Evolutionary conservation across 2,113 vertebrate genomes (phyloP).

Genomic region (Puma concolor): DNA sequence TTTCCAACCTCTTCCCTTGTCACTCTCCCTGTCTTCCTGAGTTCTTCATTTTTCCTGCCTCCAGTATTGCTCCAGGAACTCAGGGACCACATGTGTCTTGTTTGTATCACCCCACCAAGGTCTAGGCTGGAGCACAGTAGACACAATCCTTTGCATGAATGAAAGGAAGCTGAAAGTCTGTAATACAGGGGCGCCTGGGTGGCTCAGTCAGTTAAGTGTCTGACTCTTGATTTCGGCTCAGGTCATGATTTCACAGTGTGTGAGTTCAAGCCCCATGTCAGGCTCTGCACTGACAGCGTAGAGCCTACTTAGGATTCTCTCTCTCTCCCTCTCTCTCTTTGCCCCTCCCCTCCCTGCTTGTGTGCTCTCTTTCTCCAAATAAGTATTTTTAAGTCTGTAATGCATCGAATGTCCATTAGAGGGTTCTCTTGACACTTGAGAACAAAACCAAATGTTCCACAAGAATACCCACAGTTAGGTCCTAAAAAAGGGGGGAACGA

Average conservation of each 20-base stretch:
- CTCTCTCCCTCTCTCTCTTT: too few relatives aligned
- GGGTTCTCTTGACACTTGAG: constrained; percentile 70
- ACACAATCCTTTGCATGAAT: background rate
- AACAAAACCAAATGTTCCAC: background rate
- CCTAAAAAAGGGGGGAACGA: background rate
- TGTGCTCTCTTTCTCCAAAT: too few relatives aligned
- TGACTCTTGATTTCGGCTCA: too few relatives aligned
- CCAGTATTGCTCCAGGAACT: background rate
- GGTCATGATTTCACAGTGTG: too few relatives aligned
- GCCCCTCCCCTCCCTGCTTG: too few relatives aligned
- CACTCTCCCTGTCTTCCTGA: background rate
- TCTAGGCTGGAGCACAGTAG: background rate
- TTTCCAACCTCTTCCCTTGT: background rate
- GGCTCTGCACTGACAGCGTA: too few relatives aligned
- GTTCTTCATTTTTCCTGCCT: background rate
- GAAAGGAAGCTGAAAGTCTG: background rate
- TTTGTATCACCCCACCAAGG: background rate
- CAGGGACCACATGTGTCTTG: background rate
- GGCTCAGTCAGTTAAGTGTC: too few relatives aligned
- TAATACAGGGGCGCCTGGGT: background rate
- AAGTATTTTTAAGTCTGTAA: background rate
- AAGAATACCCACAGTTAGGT: background rate
- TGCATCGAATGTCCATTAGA: constrained; percentile 73
- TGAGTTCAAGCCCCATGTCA: too few relatives aligned
- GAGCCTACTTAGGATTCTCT: too few relatives aligned